Evolutionary conservation across 1,140 invertebrate species (phyloP), one percentile per base, ranked within the genome.

Genomic region (Drosophila lini): DNA sequence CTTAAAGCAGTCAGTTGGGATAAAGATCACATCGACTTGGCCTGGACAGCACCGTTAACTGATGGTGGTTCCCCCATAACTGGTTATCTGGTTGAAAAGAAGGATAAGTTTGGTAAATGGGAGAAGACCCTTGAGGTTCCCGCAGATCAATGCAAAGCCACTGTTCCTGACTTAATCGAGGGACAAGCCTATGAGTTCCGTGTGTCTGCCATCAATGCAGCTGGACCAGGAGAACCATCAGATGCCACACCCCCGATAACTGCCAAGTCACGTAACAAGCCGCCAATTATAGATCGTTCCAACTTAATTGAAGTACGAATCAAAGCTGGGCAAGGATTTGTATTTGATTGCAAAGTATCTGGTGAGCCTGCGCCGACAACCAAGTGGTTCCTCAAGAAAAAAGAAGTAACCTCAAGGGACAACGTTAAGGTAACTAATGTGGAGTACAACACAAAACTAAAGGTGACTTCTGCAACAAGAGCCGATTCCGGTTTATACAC

Each of bases 1-100:
- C 95, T 99, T 8, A 95, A 96, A 90, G 96, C 98, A 31, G 96
- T 97, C 0, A 98, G 99, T 92, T 99, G 98, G 97, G 98, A 99
- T 93, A 98, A 98, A 80, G 97, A 99, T 91, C 97, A 98, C 86
- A 97, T 98, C 52, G 97, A 98, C 91, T 94, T 98, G 8, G 95
- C 96, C 80, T 98, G 97, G 97, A 95, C 94, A 7, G 95, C 97
- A 63, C 97, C 97, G 0, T 93, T 94, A 36, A 94, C 94, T 28
- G 97, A 98, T 86, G 97, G 97, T 28, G 97, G 97, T 44, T 95
- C 97, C 1, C 97, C 97, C 38, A 95, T 98, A 57, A 96, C 96
- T 25, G 96, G 95, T 15, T 98, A 98, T 91, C 93, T 98, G 47
- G 93, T 98, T 48, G 97, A 98, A 93, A 98, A 98, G 94, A 98